Base-by-base conservation (phyloP, 1,140 invertebrate species). In the Atta colombica region DNA sequence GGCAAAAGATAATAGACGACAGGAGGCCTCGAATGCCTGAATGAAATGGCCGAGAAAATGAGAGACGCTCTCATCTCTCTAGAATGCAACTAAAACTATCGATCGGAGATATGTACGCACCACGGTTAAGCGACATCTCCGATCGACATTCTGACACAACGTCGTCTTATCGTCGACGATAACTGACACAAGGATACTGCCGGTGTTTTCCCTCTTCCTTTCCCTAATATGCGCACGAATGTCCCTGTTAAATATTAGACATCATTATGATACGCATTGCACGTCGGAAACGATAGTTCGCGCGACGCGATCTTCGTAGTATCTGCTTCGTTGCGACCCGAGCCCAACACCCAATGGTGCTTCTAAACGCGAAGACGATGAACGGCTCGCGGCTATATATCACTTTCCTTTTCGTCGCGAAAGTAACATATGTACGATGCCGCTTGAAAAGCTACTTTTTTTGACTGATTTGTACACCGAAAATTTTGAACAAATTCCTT, bases 391-490 rank as follows among this genome's bases (percentile, higher is more conserved):
- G 85, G 53, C 45, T 14, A n/a, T 25, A 25, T 25, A 25, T n/a
- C 45, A 16, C 28, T 31, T 35, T 39, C 12, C 51, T 49, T 28
- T 45, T 88, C 31, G 60, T 39, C 55, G 5, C 39, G 49, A 69
- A 39, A 31, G 16, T 45, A 39, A 60, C 31, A 25, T 21, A 51
- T 49, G 77, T 39, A 45, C n/a, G 12, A 21, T 45, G 68, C 28
- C 51, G 39, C 39, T 49, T 65, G 12, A 77, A 65, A 51, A 65
- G 28, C 39, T 51, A 65, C n/a, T 68, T 88, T 75, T 51, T 88
- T 53, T 21, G 21, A 85, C 87, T 88, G 88, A 89, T 88, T 85
- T 84, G 61, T 28, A 65, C 28, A 74, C 39, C 53, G 87, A 78
- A 55, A 80, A 63, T 49, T 58, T 86, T 53, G 60, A 69, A 88